Evolutionary conservation across 2,888 invertebrate genomes (phyloP).

Genomic region (Noctua janthe): DNA sequence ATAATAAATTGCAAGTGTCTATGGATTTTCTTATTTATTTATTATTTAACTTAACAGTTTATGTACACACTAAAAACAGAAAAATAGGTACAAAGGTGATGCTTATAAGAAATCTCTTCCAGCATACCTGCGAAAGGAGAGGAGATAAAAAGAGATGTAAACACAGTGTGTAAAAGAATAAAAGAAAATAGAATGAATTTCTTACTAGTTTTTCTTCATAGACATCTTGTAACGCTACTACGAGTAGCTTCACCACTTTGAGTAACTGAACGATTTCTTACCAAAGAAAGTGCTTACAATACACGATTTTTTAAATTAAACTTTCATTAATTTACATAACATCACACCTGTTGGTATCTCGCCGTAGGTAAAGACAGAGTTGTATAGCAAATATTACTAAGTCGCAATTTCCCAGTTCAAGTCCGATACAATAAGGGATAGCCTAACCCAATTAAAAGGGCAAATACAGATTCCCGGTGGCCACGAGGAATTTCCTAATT

Average conservation of each 20-base stretch:
- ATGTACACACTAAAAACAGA: too few species aligned
- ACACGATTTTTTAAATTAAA: background rate
- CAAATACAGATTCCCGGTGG: background rate
- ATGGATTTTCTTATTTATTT: background rate
- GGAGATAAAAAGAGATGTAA: too few species aligned
- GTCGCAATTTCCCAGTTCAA: background rate
- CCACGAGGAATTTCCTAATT: slow-evolving; percentile 11
- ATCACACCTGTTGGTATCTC: background rate
- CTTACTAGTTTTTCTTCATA: background rate
- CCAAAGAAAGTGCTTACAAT: too few species aligned
- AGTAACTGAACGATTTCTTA: background rate
- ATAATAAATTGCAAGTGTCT: background rate
- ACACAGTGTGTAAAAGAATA: too few species aligned
- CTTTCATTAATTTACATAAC: background rate
- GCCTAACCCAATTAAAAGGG: background rate
- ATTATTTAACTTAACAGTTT: too few species aligned
- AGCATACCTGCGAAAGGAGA: too few species aligned
- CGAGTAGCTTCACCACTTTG: background rate
- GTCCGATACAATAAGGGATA: background rate
- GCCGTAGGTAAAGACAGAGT: background rate
- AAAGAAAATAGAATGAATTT: too few species aligned
- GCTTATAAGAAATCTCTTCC: too few species aligned
- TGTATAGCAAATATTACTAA: background rate
- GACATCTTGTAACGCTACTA: background rate
- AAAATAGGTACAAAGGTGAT: too few species aligned